Percentiles rank a stretch among this genome's conserved stretches.
Conservation (phyloP, 2,797 vertebrate species). For the Mastacembelus armatus region DNA sequence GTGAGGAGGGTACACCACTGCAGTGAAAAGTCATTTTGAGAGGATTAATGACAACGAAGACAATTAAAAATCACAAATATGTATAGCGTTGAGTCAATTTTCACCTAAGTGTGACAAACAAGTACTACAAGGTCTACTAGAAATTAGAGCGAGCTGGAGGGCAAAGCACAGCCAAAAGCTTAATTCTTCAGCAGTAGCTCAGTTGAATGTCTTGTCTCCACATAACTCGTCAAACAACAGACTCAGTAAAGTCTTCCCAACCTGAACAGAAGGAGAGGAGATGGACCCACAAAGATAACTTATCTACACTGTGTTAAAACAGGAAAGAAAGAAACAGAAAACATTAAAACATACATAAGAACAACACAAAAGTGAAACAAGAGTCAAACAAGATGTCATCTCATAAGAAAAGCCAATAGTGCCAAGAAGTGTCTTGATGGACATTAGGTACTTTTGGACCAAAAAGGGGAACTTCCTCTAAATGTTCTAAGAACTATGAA, state of each 20-base stretch:
- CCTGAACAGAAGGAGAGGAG: constrained; percentile 10
- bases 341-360: constrained; percentile 10
- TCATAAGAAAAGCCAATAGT: neutral
- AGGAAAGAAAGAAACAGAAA: neutral
- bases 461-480: too few species aligned
- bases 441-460: too few species aligned
- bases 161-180: constrained; percentile 7
- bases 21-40: constrained; percentile 15
- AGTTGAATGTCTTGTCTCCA: constrained; percentile 5
- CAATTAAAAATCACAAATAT: constrained; percentile 7
- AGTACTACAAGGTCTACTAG: neutral
- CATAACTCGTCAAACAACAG: constrained; percentile 10
- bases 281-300: neutral
- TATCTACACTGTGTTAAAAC: constrained; percentile 2
- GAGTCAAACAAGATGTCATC: neutral
- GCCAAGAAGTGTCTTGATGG: neutral
- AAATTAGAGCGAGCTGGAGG: neutral
- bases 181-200: constrained; percentile 13
- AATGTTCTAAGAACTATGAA: too few species aligned
- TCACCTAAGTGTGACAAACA: neutral
- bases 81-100: neutral
- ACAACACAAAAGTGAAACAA: neutral
- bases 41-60: constrained; percentile 23
- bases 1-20: constrained; percentile 16
- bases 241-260: constrained; percentile 18